Conservation (phyloP, 2,797 vertebrate species). For the Chromobotia macracanthus region DNA sequence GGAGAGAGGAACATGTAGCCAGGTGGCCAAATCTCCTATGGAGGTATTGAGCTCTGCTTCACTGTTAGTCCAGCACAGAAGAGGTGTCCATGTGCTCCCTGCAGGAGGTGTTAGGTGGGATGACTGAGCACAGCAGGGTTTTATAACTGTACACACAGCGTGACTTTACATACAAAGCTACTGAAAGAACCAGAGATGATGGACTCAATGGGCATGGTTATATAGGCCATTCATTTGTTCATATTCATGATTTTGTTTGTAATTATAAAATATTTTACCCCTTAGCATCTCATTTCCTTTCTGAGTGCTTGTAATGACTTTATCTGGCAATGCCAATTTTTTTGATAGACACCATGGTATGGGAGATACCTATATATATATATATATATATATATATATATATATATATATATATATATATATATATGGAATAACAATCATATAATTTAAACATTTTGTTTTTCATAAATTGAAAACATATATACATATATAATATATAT, state of each 20-base stretch:
- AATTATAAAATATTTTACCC: background rate
- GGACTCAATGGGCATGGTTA: conserved; percentile 61
- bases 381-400: no score
- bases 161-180: conserved; percentile 60
- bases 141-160: conserved; percentile 58
- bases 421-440: no score
- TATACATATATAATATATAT: no score
- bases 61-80: conserved; percentile 73
- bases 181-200: conserved; percentile 54
- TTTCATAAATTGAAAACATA: no score
- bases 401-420: no score
- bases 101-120: conserved; percentile 56
- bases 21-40: conserved; percentile 74
- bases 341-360: background rate
- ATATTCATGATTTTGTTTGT: conserved; percentile 4
- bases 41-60: conserved; percentile 75
- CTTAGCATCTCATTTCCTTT: background rate
- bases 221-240: background rate
- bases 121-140: conserved; percentile 69
- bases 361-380: no score
- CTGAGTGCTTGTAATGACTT: background rate
- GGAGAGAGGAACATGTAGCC: conserved; percentile 61
- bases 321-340: background rate
- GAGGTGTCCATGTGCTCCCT: conserved; percentile 62
- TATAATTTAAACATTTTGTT: no score